Base-by-base conservation (phyloP, 2,888 invertebrate genomes). In the Sturmia bella region DNA sequence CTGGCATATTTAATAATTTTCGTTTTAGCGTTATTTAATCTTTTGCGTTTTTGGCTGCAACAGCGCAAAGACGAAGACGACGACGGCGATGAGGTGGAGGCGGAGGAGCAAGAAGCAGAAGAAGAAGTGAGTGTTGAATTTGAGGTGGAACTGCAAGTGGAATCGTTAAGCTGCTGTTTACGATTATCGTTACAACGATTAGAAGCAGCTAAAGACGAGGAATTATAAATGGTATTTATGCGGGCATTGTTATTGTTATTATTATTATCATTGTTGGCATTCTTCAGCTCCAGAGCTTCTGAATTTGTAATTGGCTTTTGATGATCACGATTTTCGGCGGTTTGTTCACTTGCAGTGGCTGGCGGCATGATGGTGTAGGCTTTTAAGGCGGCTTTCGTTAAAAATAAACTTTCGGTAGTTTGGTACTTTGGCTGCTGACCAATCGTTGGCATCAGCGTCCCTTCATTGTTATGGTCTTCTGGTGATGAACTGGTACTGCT, bases 381-480 rank as follows among this genome's bases (percentile, higher is more conserved):
- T 78, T 78, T 78, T 61, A 78, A 78, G 13, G 78, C 78, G 43
- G 78, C 78, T 66, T 78, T 78, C 59, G 78, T 78, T 32, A 78
- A 27, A 66, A 78, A 78, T 45, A 73, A 59, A 66, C 32, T 66
- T 54, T 78, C 78, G 13, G 37, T 0, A 45, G 32, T 9, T 7
- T n/a, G n/a, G n/a, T 9, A 32, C 32, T 66, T 66, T 13, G 24
- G 12, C 56, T 56, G 12, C 56, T 56, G 45, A 24, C 37, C 48
- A 27, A 37, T 6, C 13, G 39, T 21, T n/a, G n/a, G 43, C 13
- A 43, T 15, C 43, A 21, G 27, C 24, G 3, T 5, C 27, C 41
- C 41, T 13, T 66, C 41, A 15, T 50, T 66, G n/a, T 7, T 11
- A 13, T 13, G 39, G 21, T 43, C 59, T 59, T 9, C 15, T 54